Conservation (phyloP, 2,888 invertebrate species). For the Prenolepis imparis region DNA sequence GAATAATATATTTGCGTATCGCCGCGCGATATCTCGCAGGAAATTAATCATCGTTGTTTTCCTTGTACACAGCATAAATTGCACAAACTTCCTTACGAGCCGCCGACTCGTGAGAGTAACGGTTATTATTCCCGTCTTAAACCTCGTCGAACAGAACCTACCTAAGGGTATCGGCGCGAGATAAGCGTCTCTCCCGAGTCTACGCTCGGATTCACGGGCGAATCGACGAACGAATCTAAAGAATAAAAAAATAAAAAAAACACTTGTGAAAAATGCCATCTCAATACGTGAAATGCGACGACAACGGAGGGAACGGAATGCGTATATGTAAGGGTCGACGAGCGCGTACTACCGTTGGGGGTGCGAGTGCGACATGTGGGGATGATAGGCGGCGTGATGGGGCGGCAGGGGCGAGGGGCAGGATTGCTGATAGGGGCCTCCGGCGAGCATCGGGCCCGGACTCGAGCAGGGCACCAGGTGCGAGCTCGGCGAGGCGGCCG, state of each 20-base stretch:
- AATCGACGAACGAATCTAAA: not conserved
- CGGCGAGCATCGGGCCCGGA: constrained; percentile 92
- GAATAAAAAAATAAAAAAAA: not conserved
- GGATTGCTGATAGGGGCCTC: constrained; percentile 87
- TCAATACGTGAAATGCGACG: not conserved
- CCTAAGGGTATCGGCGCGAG: not conserved
- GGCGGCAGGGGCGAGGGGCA: constrained; percentile 92
- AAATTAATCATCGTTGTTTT: not conserved
- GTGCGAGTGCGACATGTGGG: constrained; percentile 91
- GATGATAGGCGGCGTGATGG: constrained; percentile 87
- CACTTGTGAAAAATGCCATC: not conserved
- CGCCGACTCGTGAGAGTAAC: not conserved
- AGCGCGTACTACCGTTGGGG: constrained; percentile 91
- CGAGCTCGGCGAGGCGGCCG: constrained; percentile 87
- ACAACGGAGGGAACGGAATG: constrained; percentile 4
- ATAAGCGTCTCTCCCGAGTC: constrained; percentile 6
- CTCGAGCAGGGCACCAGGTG: constrained; percentile 89
- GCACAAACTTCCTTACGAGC: not conserved
- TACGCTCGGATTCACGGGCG: not conserved
- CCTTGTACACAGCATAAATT: constrained; percentile 4
- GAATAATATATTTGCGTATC: constrained; percentile 15
- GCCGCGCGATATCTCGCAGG: not conserved
- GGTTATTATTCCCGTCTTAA: not conserved
- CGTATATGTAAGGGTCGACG: constrained; percentile 3
- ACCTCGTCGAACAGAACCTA: not conserved